Conservation (phyloP, 1,140 invertebrate species). For the Idris sp. region DNA sequence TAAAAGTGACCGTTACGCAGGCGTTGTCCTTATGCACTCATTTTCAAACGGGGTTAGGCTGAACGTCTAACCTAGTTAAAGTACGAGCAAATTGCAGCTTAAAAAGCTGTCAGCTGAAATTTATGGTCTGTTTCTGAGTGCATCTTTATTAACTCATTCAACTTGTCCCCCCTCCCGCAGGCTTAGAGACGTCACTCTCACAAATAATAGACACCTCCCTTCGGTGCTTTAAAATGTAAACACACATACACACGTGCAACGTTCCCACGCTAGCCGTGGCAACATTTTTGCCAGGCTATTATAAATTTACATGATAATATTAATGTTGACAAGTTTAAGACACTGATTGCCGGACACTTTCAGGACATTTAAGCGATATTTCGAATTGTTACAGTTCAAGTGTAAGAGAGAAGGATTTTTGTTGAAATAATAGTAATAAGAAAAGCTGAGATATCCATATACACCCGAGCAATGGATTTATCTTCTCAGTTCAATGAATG, state of each 20-base stretch:
- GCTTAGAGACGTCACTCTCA: no score
- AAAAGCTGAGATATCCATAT: slow-evolving; percentile 15
- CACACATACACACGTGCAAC: no score
- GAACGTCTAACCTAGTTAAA: slow-evolving; percentile 46
- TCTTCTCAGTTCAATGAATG: slow-evolving; percentile 6
- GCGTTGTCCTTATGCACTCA: slow-evolving; percentile 24
- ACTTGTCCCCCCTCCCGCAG: no score
- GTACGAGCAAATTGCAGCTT: slow-evolving; percentile 12
- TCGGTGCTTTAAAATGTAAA: no score
- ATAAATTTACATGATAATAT: slow-evolving; percentile 9
- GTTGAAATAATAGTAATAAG: not conserved
- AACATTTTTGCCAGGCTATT: no score
- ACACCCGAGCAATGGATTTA: slow-evolving; percentile 18
- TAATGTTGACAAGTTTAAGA: not conserved
- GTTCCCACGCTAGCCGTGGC: no score
- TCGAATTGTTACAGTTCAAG: not conserved
- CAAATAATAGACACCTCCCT: no score
- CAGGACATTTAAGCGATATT: not conserved
- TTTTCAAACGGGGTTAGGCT: slow-evolving; percentile 55
- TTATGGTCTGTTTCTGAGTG: slow-evolving; percentile 15
- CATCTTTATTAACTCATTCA: slow-evolving; percentile 43
- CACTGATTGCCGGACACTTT: not conserved
- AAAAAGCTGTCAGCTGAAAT: slow-evolving; percentile 54
- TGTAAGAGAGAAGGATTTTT: slow-evolving; percentile 1
- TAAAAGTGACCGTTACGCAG: slow-evolving; percentile 11